A percentile compares a stretch with the other conserved stretches of the same genome.
These are phyloP conservation scores for Neolamprologus toae DNA, from an alignment of 2,113 vertebrate genomes.

Conservation along the genomic window DNA sequence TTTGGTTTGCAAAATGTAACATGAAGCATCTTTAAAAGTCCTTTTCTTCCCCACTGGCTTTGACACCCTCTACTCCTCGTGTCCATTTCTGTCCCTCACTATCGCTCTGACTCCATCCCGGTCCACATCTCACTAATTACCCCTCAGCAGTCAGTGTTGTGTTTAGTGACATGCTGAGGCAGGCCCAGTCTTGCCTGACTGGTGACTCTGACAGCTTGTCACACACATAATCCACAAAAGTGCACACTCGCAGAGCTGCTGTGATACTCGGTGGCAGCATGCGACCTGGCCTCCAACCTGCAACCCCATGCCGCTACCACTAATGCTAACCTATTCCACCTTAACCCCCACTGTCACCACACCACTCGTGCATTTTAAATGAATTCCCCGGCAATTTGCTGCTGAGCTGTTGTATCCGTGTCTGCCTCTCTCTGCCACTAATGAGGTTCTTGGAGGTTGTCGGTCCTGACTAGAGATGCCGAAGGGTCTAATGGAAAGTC, in stretches of 20 bases:
- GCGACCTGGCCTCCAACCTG: slow-evolving; percentile 2
- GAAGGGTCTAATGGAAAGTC: slow-evolving; percentile 11
- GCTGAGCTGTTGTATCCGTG: slow-evolving; percentile 11
- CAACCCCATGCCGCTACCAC: neutral
- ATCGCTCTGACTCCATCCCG: neutral
- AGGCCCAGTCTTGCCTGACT: slow-evolving; percentile 1
- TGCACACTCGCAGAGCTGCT: neutral
- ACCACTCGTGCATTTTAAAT: slow-evolving; percentile 11
- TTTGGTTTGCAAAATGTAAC: neutral
- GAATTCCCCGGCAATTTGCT: slow-evolving; percentile 32
- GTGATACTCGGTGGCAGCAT: neutral
- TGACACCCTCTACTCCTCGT: neutral
- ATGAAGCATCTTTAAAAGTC: neutral
- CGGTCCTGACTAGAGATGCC: slow-evolving; percentile 19
- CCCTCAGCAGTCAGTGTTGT: slow-evolving; percentile 35
- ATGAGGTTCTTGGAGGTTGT: slow-evolving; percentile 51
- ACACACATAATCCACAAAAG: neutral
- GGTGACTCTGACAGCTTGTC: slow-evolving; percentile 41
- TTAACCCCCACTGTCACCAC: neutral
- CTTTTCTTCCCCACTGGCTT: neutral
- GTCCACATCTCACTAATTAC: slow-evolving; percentile 42
- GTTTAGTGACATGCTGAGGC: slow-evolving; percentile 23
- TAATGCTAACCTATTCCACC: neutral
- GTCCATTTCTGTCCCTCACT: neutral
- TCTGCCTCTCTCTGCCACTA: slow-evolving; percentile 18